Evolutionary conservation across 2,113 vertebrate species (phyloP).

Genomic region (Galbula dea): DNA sequence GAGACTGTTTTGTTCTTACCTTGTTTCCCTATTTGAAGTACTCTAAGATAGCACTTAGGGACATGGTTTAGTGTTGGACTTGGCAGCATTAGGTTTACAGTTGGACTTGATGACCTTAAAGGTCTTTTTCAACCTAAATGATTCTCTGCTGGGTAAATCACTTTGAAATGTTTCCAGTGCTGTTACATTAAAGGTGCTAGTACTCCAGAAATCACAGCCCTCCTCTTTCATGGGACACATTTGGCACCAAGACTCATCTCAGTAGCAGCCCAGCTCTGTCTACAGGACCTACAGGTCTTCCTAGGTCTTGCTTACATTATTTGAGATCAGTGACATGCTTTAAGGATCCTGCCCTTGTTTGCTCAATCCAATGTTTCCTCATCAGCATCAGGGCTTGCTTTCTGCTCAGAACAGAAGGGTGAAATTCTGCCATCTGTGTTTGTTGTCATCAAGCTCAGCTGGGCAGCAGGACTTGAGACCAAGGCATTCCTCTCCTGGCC

Average conservation of each 20-base stretch:
- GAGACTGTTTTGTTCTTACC: neutral
- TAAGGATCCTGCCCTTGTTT: constrained; percentile 26
- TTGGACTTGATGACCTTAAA: neutral
- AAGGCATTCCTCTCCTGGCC: neutral
- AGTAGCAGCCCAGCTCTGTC: neutral
- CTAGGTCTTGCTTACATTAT: neutral
- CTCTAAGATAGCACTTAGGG: neutral
- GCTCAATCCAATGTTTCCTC: neutral
- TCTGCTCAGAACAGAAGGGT: neutral
- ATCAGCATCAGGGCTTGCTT: neutral
- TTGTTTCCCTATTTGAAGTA: neutral
- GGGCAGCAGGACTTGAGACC: neutral
- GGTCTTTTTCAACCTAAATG: neutral
- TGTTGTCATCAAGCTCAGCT: neutral
- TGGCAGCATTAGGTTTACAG: neutral
- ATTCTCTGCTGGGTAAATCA: neutral
- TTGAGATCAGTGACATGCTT: constrained; percentile 27
- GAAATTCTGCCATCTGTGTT: neutral
- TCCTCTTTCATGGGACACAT: neutral
- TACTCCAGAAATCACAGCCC: neutral
- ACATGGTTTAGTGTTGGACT: neutral
- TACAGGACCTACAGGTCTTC: neutral
- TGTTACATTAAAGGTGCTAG: neutral
- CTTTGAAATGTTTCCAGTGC: neutral
- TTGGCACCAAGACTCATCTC: neutral